These are phyloP conservation scores for Chrysaora quinquecirrha DNA, from an alignment of 30 jellyfish, hydroid and myxozoan genomes.

Conservation along the genomic window DNA sequence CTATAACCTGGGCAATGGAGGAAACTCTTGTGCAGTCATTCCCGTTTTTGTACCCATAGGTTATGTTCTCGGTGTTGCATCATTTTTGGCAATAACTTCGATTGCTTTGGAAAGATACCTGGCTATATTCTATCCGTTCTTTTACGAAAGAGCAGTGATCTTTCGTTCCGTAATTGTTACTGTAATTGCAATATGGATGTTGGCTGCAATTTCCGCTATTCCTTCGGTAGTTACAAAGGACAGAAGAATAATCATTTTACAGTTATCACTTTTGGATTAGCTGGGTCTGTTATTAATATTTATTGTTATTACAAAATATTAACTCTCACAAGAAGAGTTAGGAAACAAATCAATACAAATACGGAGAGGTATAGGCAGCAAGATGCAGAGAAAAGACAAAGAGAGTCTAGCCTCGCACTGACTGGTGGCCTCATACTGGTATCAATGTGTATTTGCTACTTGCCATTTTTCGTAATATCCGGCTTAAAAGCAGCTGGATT, in stretches of 20 bases:
- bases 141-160: no score
- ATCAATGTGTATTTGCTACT: no score
- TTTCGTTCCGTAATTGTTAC: not conserved
- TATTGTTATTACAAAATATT: not conserved
- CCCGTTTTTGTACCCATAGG: not conserved
- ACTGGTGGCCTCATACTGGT: no score
- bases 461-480: no score
- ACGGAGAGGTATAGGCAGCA: no score
- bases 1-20: not conserved
- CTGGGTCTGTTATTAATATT: not conserved
- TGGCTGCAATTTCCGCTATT: not conserved
- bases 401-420: no score
- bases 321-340: not conserved
- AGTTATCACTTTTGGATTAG: not conserved
- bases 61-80: not conserved
- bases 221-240: not conserved
- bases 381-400: no score
- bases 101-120: not conserved
- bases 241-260: not conserved
- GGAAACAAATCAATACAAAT: not conserved
- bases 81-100: not conserved
- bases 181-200: not conserved
- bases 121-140: not conserved
- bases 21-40: not conserved
- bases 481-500: not conserved